These are phyloP conservation scores for Battus philenor DNA, from an alignment of 1,140 invertebrate species.

Conservation along the genomic window DNA sequence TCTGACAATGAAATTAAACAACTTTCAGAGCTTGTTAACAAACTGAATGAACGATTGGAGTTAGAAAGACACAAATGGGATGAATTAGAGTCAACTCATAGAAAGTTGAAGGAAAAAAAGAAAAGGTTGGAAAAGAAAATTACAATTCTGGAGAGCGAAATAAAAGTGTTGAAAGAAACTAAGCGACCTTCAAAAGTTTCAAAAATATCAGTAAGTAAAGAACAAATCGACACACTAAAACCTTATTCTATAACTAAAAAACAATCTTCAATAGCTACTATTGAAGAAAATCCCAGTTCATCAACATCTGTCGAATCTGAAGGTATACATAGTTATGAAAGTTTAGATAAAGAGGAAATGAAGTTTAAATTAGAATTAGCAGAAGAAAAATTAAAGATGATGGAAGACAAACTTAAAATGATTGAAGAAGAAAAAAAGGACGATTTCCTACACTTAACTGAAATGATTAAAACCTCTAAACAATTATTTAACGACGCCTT, in stretches of 20 bases:
- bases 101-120: slow-evolving; percentile 55
- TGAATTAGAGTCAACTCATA: slow-evolving; percentile 40
- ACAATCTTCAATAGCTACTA: slow-evolving; percentile 35
- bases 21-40: slow-evolving; percentile 50
- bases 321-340: slow-evolving; percentile 33
- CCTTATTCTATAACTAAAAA: slow-evolving; percentile 32
- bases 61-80: slow-evolving; percentile 57
- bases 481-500: slow-evolving; percentile 66
- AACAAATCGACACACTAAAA: slow-evolving; percentile 20
- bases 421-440: slow-evolving; percentile 67
- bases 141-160: slow-evolving; percentile 40
- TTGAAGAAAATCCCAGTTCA: slow-evolving; percentile 45
- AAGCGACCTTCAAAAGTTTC: slow-evolving; percentile 41
- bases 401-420: slow-evolving; percentile 68
- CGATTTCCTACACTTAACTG: slow-evolving; percentile 56
- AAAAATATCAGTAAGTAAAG: slow-evolving; percentile 40
- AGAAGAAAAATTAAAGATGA: slow-evolving; percentile 66
- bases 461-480: slow-evolving; percentile 69
- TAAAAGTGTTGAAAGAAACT: slow-evolving; percentile 42
- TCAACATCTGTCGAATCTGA: slow-evolving; percentile 36
- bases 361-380: slow-evolving; percentile 60
- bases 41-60: slow-evolving; percentile 48
- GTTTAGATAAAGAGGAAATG: slow-evolving; percentile 55
- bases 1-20: slow-evolving; percentile 67
- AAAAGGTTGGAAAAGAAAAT: slow-evolving; percentile 41